phyloP scores from a whole-genome alignment of 1,140 invertebrate genomes.

The Oreohelix idahoensis region DNA sequence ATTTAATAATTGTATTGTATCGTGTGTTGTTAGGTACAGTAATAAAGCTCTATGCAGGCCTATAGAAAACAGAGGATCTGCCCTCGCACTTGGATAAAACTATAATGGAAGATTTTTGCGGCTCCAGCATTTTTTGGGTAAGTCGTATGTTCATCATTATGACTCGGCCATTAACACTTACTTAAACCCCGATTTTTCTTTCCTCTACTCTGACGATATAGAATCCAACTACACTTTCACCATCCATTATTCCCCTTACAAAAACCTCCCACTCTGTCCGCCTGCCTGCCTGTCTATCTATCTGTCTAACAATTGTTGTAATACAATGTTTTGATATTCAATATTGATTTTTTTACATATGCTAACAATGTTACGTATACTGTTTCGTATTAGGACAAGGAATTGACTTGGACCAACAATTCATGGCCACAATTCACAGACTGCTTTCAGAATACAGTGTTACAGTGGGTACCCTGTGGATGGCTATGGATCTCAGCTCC shows the following conservation, averaged over 20 bases:
- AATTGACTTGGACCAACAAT: conserved; percentile 74
- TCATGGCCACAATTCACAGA: conserved; percentile 70
- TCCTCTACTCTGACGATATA: too few species aligned
- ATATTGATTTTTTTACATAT: too few species aligned
- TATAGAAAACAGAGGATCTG: background rate
- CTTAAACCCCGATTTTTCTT: too few species aligned
- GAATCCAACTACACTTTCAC: background rate
- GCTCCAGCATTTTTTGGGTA: background rate
- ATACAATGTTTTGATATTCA: too few species aligned
- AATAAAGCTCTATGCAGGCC: too few species aligned
- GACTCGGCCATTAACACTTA: too few species aligned
- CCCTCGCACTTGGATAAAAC: background rate
- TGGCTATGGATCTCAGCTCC: conserved; percentile 86
- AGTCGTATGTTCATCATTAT: background rate
- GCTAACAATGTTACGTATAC: background rate
- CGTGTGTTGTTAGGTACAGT: too few species aligned
- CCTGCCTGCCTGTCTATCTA: background rate
- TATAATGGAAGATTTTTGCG: conserved; percentile 18
- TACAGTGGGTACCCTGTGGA: conserved; percentile 88
- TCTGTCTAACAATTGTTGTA: background rate
- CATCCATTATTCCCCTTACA: background rate
- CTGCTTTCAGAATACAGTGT: conserved; percentile 76
- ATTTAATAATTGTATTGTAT: too few species aligned
- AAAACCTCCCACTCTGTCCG: background rate
- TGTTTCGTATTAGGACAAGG: background rate